Evolutionary conservation across 2,888 invertebrate genomes (phyloP).

Genomic region (Halictus ligatus): DNA sequence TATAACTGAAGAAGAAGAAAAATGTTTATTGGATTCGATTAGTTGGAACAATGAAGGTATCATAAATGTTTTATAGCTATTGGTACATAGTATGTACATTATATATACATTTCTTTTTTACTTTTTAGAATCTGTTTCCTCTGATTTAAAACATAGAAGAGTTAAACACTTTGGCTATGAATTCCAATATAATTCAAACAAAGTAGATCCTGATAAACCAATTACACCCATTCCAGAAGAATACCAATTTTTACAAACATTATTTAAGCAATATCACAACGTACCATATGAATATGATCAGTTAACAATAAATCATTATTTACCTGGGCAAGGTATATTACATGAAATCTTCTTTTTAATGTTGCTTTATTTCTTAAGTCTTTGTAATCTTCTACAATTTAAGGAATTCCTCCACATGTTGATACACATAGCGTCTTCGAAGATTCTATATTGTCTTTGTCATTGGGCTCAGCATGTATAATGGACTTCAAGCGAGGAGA

Average conservation of each 20-base stretch:
- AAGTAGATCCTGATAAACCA: constrained; percentile 90
- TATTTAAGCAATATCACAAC: constrained; percentile 84
- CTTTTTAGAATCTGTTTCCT: constrained; percentile 66
- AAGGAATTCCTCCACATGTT: constrained; percentile 97
- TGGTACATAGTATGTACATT: background rate
- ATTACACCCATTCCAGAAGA: constrained; percentile 89
- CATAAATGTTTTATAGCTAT: background rate
- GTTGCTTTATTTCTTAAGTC: background rate
- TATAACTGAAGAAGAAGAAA: constrained; percentile 89
- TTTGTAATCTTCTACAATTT: constrained; percentile 54
- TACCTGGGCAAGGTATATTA: constrained; percentile 91
- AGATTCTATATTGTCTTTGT: constrained; percentile 94
- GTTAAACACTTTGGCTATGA: constrained; percentile 97
- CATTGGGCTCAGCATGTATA: constrained; percentile 91
- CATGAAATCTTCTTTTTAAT: background rate
- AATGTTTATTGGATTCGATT: constrained; percentile 86
- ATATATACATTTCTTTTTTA: background rate
- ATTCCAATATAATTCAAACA: constrained; percentile 94
- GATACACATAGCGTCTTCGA: constrained; percentile 98
- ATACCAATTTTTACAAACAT: constrained; percentile 88
- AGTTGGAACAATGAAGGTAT: constrained; percentile 84
- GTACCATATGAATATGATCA: constrained; percentile 89
- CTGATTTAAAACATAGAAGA: constrained; percentile 90
- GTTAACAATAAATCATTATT: constrained; percentile 93
- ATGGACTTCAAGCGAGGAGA: constrained; percentile 94